Percentiles rank a stretch among this genome's conserved stretches.
Evolutionary conservation across 2,113 vertebrate genomes (phyloP).

Genomic region (Brienomyrus brachyistius): DNA sequence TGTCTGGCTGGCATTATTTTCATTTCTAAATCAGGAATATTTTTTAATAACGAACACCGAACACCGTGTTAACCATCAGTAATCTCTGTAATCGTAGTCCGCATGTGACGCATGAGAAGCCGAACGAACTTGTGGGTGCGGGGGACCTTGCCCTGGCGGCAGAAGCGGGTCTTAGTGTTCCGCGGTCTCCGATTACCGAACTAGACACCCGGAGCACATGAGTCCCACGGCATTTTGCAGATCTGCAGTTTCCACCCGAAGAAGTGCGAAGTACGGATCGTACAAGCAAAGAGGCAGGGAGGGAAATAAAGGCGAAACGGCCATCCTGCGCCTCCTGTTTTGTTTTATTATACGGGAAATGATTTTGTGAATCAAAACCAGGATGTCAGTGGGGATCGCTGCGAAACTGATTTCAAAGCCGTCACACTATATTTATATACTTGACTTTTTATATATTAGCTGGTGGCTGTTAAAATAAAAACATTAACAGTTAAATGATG

Average conservation of each 20-base stretch:
- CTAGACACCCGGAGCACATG: not conserved
- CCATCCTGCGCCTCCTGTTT: not conserved
- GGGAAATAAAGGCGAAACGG: too few species aligned
- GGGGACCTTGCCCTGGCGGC: not conserved
- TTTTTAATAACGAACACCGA: not conserved
- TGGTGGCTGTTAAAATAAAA: not conserved
- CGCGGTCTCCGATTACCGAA: not conserved
- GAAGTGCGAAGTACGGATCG: not conserved
- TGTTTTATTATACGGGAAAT: not conserved
- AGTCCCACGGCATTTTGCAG: not conserved
- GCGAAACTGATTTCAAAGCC: constrained; percentile 1
- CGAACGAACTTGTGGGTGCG: not conserved
- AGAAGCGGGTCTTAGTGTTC: too few species aligned
- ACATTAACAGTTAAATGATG: not conserved
- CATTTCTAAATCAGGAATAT: not conserved
- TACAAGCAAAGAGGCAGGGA: too few species aligned
- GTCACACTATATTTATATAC: not conserved
- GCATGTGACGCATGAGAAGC: not conserved
- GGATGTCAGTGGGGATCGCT: not conserved
- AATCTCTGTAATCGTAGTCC: not conserved
- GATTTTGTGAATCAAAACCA: not conserved
- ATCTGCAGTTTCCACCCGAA: not conserved
- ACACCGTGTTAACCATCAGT: not conserved
- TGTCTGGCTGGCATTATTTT: not conserved
- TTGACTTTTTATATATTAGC: not conserved